Evolutionary conservation across 2,797 vertebrate genomes (phyloP).

Genomic region (Lutra lutra): DNA sequence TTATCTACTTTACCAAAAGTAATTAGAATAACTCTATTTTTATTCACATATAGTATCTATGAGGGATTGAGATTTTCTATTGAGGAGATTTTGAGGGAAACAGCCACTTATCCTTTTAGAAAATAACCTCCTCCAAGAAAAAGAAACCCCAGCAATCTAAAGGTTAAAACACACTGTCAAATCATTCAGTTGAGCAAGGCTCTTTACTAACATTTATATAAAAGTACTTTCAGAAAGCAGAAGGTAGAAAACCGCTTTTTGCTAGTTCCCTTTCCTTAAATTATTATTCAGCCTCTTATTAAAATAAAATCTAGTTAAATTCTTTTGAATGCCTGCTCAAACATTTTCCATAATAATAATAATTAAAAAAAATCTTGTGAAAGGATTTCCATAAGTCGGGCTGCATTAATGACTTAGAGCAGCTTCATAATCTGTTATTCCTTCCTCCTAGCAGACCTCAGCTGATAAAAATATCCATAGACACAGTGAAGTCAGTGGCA

Average conservation of each 20-base stretch:
- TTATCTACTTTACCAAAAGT: slow-evolving; percentile 67
- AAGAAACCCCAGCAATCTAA: slow-evolving; percentile 78
- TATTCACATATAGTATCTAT: slow-evolving; percentile 63
- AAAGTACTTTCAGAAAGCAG: slow-evolving; percentile 60
- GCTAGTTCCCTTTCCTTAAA: slow-evolving; percentile 77
- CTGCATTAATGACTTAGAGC: slow-evolving; percentile 84
- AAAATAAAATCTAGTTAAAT: slow-evolving; percentile 73
- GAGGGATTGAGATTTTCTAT: slow-evolving; percentile 75
- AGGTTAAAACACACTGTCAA: slow-evolving; percentile 77
- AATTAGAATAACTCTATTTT: slow-evolving; percentile 75
- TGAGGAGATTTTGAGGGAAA: slow-evolving; percentile 58
- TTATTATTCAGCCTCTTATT: slow-evolving; percentile 70
- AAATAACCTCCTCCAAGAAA: slow-evolving; percentile 46
- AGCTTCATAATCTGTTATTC: slow-evolving; percentile 85
- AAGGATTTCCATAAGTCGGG: slow-evolving; percentile 84
- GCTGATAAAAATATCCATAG: slow-evolving; percentile 90
- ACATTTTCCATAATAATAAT: slow-evolving; percentile 60
- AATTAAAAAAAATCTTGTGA: slow-evolving; percentile 64
- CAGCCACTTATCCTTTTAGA: slow-evolving; percentile 52
- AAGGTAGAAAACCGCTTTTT: slow-evolving; percentile 73
- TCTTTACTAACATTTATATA: slow-evolving; percentile 80
- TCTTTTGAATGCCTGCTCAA: slow-evolving; percentile 72
- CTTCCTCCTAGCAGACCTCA: slow-evolving; percentile 87
- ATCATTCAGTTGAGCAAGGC: slow-evolving; percentile 53
- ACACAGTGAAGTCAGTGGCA: slow-evolving; percentile 87